Percentiles rank a stretch among this genome's conserved stretches.
phyloP scores from a whole-genome alignment of 2,113 vertebrate species.

The Eulemur macaco region DNA sequence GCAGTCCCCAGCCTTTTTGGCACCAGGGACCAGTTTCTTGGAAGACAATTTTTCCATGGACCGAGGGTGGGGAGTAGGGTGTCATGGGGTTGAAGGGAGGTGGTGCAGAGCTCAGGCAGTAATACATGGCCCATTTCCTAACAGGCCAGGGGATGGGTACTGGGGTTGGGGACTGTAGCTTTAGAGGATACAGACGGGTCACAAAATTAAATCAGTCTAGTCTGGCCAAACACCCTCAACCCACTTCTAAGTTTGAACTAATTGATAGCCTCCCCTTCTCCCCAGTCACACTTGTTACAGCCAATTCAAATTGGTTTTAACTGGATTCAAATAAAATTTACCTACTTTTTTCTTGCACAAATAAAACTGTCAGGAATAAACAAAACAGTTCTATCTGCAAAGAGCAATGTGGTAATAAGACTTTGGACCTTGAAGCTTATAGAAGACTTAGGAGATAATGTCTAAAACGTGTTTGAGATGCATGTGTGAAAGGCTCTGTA shows the following conservation, averaged over 20 bases:
- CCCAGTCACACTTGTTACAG: background rate
- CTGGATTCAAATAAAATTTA: slow-evolving; percentile 32
- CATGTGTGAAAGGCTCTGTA: slow-evolving; percentile 38
- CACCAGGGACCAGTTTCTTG: too few species aligned
- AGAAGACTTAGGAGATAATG: slow-evolving; percentile 66
- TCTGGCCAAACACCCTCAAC: background rate
- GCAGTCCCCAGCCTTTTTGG: too few species aligned
- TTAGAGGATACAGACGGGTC: background rate
- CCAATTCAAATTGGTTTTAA: slow-evolving; percentile 23
- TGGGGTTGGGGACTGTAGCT: too few species aligned
- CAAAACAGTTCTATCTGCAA: slow-evolving; percentile 27
- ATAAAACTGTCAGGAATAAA: slow-evolving; percentile 45
- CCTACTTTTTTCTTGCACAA: slow-evolving; percentile 23
- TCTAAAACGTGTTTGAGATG: slow-evolving; percentile 53
- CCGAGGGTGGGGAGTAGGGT: too few species aligned
- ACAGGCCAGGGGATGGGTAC: too few species aligned
- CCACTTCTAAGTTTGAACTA: slow-evolving; percentile 9
- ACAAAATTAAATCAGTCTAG: slow-evolving; percentile 38
- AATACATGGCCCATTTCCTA: too few species aligned
- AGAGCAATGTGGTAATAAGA: slow-evolving; percentile 40
- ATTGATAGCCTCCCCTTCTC: background rate
- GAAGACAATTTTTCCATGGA: too few species aligned
- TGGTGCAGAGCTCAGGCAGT: too few species aligned
- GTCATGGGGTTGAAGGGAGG: too few species aligned
- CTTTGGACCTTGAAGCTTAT: slow-evolving; percentile 42